Percentiles rank a stretch among this genome's conserved stretches.
Conservation (phyloP, 2,888 invertebrate genomes). For the Leptinotarsa tumamoca region DNA sequence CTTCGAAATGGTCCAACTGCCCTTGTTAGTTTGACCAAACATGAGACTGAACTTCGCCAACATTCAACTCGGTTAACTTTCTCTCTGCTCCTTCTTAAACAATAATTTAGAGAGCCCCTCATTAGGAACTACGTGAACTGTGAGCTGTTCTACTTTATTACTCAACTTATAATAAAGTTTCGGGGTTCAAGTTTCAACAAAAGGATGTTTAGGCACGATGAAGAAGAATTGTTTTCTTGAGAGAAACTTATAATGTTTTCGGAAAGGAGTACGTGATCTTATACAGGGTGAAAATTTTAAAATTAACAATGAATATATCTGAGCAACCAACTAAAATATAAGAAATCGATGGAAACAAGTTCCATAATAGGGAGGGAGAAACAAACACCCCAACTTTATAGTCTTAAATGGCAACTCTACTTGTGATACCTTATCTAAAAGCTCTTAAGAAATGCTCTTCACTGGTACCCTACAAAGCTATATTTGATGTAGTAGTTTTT, state of each 20-base stretch:
- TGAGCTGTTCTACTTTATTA: slow-evolving; percentile 44
- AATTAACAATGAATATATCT: too few relatives aligned
- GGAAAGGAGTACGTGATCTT: neutral
- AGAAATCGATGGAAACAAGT: too few relatives aligned
- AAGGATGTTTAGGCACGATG: slow-evolving; percentile 41
- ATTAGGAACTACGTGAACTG: slow-evolving; percentile 48
- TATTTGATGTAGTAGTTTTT: too few relatives aligned
- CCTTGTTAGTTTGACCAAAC: slow-evolving; percentile 53
- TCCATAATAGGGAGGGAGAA: too few relatives aligned
- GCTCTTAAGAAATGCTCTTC: too few relatives aligned
- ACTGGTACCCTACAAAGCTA: too few relatives aligned
- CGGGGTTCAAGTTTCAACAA: slow-evolving; percentile 44
- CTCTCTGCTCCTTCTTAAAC: slow-evolving; percentile 47
- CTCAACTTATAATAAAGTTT: slow-evolving; percentile 47
- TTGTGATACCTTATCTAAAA: too few relatives aligned
- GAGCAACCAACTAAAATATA: too few relatives aligned
- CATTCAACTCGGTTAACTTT: slow-evolving; percentile 54
- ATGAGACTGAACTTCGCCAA: slow-evolving; percentile 47
- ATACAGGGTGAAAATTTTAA: too few relatives aligned
- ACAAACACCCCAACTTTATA: too few relatives aligned
- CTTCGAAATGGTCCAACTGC: slow-evolving; percentile 42
- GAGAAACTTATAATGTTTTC: slow-evolving; percentile 31
- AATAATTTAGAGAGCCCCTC: slow-evolving; percentile 54
- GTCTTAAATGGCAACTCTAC: too few relatives aligned
- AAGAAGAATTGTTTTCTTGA: slow-evolving; percentile 30